Evolutionary conservation across 2,888 invertebrate genomes (phyloP).

Genomic region (Drosophila pullipes): DNA sequence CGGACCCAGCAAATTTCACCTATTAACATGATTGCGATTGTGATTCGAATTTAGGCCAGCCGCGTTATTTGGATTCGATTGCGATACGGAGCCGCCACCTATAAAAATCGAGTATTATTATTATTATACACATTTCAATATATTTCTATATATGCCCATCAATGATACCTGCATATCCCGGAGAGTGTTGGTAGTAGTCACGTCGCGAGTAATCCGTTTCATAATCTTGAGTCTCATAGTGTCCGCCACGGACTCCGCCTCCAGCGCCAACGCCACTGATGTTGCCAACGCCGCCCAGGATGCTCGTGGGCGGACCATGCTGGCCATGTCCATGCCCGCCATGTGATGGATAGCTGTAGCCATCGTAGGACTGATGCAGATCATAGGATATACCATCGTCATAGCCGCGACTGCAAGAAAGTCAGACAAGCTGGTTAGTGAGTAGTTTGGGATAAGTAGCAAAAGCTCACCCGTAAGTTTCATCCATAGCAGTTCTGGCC

Average conservation of each 20-base stretch:
- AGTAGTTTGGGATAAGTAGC: background rate
- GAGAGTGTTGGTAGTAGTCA: constrained; percentile 85
- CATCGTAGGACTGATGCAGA: constrained; percentile 82
- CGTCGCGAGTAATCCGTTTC: constrained; percentile 84
- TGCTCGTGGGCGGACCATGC: constrained; percentile 74
- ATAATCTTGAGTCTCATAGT: constrained; percentile 84
- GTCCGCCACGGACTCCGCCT: constrained; percentile 59
- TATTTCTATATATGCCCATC: background rate
- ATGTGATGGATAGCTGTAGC: constrained; percentile 79
- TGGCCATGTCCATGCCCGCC: constrained; percentile 66
- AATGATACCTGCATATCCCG: constrained; percentile 83
- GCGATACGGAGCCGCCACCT: constrained; percentile 64
- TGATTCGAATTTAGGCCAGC: constrained; percentile 84
- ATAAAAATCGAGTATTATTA: constrained; percentile 10
- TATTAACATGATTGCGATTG: constrained; percentile 85
- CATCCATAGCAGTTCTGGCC: constrained; percentile 93
- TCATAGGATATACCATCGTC: constrained; percentile 84
- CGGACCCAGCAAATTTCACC: constrained; percentile 84
- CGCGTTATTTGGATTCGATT: constrained; percentile 72
- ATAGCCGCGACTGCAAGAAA: constrained; percentile 78
- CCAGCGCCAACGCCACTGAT: constrained; percentile 56
- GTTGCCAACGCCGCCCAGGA: constrained; percentile 65
- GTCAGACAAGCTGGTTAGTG: background rate
- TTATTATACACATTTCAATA: background rate
- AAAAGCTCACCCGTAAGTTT: constrained; percentile 88